phyloP scores from a whole-genome alignment of 2,888 invertebrate species.

The Sialis lutaria region DNA sequence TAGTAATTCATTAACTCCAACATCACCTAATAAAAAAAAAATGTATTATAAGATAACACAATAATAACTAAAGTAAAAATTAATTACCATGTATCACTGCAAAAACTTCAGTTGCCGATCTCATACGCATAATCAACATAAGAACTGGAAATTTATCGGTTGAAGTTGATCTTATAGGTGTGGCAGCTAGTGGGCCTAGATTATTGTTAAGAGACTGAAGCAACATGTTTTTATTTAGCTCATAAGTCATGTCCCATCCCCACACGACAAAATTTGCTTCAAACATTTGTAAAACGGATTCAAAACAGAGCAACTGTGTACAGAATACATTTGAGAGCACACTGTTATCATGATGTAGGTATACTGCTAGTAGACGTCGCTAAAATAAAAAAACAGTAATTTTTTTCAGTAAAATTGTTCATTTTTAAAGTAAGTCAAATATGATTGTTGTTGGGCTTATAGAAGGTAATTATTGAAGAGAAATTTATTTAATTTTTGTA shows the following conservation, averaged over 20 bases:
- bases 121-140: constrained; percentile 72
- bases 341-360: constrained; percentile 91
- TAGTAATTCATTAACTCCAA: constrained; percentile 76
- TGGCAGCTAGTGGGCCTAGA: constrained; percentile 67
- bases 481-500: too few relatives aligned
- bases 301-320: constrained; percentile 81
- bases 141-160: constrained; percentile 66
- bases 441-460: too few relatives aligned
- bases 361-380: constrained; percentile 85
- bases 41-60: not conserved
- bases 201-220: constrained; percentile 55
- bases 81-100: constrained; percentile 69
- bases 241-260: constrained; percentile 93
- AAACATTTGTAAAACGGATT: constrained; percentile 77
- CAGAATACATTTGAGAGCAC: constrained; percentile 95
- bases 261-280: constrained; percentile 83
- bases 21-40: constrained; percentile 39
- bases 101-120: constrained; percentile 79
- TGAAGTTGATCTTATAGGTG: constrained; percentile 70
- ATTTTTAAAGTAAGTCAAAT: too few relatives aligned
- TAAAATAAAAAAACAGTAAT: constrained; percentile 26
- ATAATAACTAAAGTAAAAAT: constrained; percentile 1
- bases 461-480: too few relatives aligned
- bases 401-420: too few relatives aligned
- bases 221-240: constrained; percentile 68